Evolutionary conservation across 2,113 vertebrate species (phyloP).

Genomic region (Nicator chloris): DNA sequence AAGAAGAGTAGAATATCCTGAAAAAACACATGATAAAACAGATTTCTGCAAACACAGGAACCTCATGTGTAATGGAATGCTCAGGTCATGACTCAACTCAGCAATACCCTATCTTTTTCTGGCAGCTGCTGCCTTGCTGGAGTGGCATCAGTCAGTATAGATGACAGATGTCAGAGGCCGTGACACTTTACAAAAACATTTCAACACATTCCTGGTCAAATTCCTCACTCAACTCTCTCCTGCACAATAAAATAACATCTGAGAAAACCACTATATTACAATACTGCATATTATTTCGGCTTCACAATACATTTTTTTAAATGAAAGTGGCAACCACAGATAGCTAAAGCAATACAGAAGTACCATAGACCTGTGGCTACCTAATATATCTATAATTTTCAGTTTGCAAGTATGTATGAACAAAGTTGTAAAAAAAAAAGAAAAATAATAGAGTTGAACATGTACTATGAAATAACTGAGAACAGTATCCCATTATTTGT

Average conservation of each 20-base stretch:
- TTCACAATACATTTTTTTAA: background rate
- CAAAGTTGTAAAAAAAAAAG: background rate
- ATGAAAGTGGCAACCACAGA: background rate
- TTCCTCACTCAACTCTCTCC: background rate
- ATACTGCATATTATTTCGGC: rapidly evolving
- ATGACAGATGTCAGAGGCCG: background rate
- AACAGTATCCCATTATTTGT: background rate
- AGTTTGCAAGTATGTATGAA: background rate
- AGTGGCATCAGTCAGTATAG: background rate
- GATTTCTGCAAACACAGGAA: background rate
- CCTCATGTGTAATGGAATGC: background rate
- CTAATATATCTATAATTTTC: background rate
- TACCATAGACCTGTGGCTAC: background rate
- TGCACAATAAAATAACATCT: background rate
- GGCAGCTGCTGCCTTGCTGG: background rate
- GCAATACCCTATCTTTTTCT: background rate
- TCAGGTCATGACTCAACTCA: background rate
- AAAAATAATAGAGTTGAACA: background rate
- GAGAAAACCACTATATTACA: background rate
- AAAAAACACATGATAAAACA: background rate
- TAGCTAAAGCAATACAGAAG: background rate
- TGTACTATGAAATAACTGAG: background rate
- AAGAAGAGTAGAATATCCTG: background rate
- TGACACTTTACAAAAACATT: background rate
- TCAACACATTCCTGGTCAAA: background rate